Evolutionary conservation across 2,113 vertebrate species (phyloP).

Genomic region (Xyrauchen texanus): DNA sequence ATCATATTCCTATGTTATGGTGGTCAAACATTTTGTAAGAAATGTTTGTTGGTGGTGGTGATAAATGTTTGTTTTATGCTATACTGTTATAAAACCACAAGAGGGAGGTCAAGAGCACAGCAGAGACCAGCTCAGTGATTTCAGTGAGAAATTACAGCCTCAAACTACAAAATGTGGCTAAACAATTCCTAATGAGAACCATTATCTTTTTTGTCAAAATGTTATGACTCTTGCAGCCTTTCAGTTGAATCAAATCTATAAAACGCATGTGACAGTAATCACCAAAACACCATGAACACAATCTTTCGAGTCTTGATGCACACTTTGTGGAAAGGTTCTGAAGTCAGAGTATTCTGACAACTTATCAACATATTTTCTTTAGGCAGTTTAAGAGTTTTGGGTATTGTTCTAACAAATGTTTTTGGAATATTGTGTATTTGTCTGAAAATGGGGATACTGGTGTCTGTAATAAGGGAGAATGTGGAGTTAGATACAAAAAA

Average conservation of each 20-base stretch:
- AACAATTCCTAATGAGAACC: slow-evolving; percentile 17
- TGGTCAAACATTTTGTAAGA: background rate
- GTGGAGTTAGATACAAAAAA: background rate
- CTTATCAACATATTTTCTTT: background rate
- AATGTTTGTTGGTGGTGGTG: background rate
- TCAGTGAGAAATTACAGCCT: background rate
- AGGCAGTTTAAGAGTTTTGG: background rate
- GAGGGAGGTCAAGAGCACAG: slow-evolving; percentile 71
- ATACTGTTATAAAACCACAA: slow-evolving; percentile 62
- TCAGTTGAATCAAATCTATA: background rate
- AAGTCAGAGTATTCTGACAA: background rate
- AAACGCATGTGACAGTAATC: background rate
- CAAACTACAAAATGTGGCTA: slow-evolving; percentile 14
- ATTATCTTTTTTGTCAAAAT: background rate
- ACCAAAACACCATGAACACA: background rate
- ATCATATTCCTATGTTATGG: no score
- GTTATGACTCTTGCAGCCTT: background rate
- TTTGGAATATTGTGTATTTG: background rate
- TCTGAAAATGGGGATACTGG: background rate
- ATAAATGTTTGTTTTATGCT: slow-evolving; percentile 38
- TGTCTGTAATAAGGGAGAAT: background rate
- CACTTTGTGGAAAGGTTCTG: background rate
- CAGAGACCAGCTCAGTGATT: slow-evolving; percentile 54
- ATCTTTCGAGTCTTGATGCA: background rate
- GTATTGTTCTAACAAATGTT: background rate